A percentile compares a stretch with the other conserved stretches of the same genome.
Conservation (phyloP, 2,888 invertebrate species). For the Nemapogon koenigi region DNA sequence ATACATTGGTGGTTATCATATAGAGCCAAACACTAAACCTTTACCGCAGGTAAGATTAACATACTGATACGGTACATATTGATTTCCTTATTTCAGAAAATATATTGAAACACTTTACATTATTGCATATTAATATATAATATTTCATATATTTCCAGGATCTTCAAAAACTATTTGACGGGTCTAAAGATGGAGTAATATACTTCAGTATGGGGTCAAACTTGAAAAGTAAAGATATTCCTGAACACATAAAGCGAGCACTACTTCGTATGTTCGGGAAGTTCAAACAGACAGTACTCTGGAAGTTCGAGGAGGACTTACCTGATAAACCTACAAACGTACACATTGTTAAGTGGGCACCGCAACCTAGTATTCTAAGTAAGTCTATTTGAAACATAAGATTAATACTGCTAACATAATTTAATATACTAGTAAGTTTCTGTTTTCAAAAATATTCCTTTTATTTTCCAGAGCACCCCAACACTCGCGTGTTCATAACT, state of each 20-base stretch:
- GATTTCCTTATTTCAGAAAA: too few relatives aligned
- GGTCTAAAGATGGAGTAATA: slow-evolving; percentile 30
- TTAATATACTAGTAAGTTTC: too few relatives aligned
- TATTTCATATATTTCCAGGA: slow-evolving; percentile 16
- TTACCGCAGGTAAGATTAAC: slow-evolving; percentile 4
- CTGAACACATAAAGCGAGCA: slow-evolving; percentile 23
- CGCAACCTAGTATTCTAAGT: slow-evolving; percentile 43
- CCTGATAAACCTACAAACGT: slow-evolving; percentile 33
- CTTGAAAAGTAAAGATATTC: slow-evolving; percentile 27
- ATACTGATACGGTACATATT: too few relatives aligned
- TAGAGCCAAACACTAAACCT: background rate
- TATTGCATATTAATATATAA: too few relatives aligned
- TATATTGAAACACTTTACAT: too few relatives aligned
- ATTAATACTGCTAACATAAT: too few relatives aligned
- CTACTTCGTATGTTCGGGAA: slow-evolving; percentile 30
- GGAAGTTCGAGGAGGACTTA: slow-evolving; percentile 39
- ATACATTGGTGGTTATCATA: slow-evolving; percentile 5
- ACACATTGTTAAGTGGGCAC: slow-evolving; percentile 39
- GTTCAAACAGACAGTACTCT: slow-evolving; percentile 37
- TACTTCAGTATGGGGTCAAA: slow-evolving; percentile 39
- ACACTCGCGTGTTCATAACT: slow-evolving; percentile 35
- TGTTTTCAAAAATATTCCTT: too few relatives aligned
- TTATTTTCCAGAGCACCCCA: slow-evolving; percentile 31
- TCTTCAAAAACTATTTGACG: slow-evolving; percentile 4
- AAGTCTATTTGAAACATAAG: too few relatives aligned